Conservation (phyloP, 92 coral and sea anemone species). For the Muricea muricata region DNA sequence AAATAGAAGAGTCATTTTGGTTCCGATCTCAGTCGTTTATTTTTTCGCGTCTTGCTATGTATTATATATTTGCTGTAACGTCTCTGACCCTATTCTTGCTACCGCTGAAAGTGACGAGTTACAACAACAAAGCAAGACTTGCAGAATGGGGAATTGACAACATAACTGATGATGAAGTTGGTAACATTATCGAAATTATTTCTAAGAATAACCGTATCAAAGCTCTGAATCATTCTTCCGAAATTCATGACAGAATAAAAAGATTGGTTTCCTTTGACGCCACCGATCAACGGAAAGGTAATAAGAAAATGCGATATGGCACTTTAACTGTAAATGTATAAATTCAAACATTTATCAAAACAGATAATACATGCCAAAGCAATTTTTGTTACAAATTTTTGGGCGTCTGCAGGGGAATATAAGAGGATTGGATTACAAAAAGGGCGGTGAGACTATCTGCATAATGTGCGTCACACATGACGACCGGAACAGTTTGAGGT, state of each 20-base stretch:
- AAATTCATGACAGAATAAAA: slow-evolving; percentile 2
- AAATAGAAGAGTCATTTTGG: too few relatives aligned
- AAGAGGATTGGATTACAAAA: too few relatives aligned
- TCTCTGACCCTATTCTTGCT: not conserved
- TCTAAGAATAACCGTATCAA: not conserved
- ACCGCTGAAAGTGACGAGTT: not conserved
- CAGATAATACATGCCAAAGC: too few relatives aligned
- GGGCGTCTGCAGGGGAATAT: too few relatives aligned
- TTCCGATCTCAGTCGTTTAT: too few relatives aligned
- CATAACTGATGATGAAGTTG: not conserved
- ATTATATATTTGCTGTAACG: not conserved
- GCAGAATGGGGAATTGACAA: not conserved
- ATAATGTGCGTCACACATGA: too few relatives aligned
- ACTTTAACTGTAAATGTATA: too few relatives aligned
- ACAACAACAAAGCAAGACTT: not conserved
- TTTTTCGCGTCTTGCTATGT: too few relatives aligned
- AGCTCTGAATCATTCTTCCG: not conserved
- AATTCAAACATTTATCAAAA: too few relatives aligned
- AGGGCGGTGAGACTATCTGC: too few relatives aligned
- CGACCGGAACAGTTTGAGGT: too few relatives aligned
- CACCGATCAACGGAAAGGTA: slow-evolving; percentile 15
- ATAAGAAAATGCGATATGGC: not conserved
- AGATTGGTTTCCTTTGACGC: slow-evolving; percentile 1
- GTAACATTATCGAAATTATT: slow-evolving; percentile 1
- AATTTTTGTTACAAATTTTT: too few relatives aligned